Evolutionary conservation across 2,888 invertebrate genomes (phyloP).

Genomic region (Byasa hedistus): DNA sequence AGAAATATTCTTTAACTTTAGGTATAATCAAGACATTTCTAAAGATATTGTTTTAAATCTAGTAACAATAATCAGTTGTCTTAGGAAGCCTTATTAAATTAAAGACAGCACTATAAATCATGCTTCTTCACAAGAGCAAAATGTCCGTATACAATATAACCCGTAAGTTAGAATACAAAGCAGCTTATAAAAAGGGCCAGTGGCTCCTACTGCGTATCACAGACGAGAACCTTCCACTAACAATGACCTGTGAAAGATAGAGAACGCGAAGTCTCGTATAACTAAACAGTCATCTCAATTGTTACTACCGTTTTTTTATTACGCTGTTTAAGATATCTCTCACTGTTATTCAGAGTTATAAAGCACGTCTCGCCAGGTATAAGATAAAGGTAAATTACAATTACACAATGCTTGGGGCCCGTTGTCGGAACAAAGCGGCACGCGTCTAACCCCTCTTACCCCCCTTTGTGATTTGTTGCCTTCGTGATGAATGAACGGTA

Average conservation of each 20-base stretch:
- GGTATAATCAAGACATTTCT: not conserved
- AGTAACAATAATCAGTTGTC: not conserved
- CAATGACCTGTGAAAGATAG: conserved; percentile 1
- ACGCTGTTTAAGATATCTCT: conserved; percentile 38
- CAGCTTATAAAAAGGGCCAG: not conserved
- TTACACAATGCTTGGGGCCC: conserved; percentile 55
- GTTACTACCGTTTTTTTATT: conserved; percentile 31
- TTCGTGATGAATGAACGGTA: conserved; percentile 36
- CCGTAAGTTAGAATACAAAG: not conserved
- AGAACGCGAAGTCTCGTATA: not conserved
- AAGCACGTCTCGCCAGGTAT: conserved; percentile 46
- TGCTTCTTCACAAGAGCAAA: too few relatives aligned
- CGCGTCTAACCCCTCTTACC: conserved; percentile 9
- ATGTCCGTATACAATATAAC: too few relatives aligned
- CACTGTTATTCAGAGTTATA: conserved; percentile 51
- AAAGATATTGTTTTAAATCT: not conserved
- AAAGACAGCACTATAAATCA: not conserved
- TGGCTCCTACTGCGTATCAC: not conserved
- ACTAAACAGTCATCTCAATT: not conserved
- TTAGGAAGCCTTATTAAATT: not conserved
- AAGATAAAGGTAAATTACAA: conserved; percentile 44
- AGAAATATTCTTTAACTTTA: not conserved
- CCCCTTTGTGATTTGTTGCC: conserved; percentile 28
- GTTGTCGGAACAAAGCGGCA: conserved; percentile 34
- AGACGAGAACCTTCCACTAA: not conserved